phyloP scores from a whole-genome alignment of 1,140 invertebrate species.

The Brachionus plicatilis region DNA sequence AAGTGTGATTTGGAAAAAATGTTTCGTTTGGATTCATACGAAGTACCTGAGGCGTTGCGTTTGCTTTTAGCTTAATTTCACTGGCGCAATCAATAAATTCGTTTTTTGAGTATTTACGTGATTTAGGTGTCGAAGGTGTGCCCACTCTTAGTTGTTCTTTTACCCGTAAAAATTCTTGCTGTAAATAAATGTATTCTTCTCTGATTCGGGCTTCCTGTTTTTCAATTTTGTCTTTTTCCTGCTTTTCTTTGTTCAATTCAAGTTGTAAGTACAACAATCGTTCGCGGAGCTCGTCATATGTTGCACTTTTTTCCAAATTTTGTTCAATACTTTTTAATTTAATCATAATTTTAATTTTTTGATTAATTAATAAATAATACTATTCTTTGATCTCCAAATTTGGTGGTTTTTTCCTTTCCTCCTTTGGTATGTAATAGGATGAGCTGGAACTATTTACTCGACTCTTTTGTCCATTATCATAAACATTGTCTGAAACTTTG shows the following conservation, averaged over 20 bases:
- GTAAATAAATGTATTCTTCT: conserved; percentile 20
- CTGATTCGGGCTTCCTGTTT: conserved; percentile 15
- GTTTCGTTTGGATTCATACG: not conserved
- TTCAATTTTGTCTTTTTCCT: conserved; percentile 25
- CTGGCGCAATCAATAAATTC: conserved; percentile 18
- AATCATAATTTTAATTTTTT: not conserved
- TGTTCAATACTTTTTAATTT: conserved; percentile 3
- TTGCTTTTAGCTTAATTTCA: not conserved
- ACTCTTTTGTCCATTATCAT: not conserved
- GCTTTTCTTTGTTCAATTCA: conserved; percentile 48
- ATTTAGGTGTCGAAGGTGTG: not conserved
- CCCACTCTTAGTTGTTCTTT: not conserved
- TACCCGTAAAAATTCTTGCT: conserved; percentile 14
- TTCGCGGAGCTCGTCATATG: conserved; percentile 59
- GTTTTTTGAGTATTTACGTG: conserved; percentile 11
- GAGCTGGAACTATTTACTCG: not conserved
- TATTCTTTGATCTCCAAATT: not conserved
- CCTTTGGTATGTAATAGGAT: not conserved
- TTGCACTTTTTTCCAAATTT: conserved; percentile 40
- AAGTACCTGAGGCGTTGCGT: conserved; percentile 16
- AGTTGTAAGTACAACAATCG: conserved; percentile 48
- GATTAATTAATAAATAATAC: not conserved
- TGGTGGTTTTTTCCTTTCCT: not conserved
- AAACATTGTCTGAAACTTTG: not conserved
- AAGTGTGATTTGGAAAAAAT: conserved; percentile 32